Base-by-base conservation (phyloP, 1,140 invertebrate species). In the Drosophila pseudoananassae region DNA sequence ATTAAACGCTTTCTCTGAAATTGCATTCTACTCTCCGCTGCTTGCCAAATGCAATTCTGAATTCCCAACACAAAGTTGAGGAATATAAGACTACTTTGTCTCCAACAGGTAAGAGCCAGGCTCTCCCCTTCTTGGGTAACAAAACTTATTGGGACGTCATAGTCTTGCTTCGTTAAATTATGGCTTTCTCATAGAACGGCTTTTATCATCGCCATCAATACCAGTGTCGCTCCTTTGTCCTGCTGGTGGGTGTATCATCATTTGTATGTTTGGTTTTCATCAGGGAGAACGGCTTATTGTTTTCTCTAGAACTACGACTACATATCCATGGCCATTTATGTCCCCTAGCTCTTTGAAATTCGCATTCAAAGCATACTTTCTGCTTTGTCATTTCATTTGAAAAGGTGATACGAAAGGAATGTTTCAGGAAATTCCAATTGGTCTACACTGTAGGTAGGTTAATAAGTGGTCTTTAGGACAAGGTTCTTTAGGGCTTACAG, bases 1-100 rank as follows among this genome's bases (percentile, higher is more conserved):
- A 85, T 87, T 82, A 78, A 49, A 38, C 40, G 15, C 8, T 25
- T 60, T 63, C 17, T 31, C 25, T 4, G 31, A 47, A 17, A 45
- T 25, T 61, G 49, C 45, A 33, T 45, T 47, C 38, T 29, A 53
- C 20, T 36, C n/a, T 20, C 43, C 25, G 15, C 29, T 47, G 29
- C 46, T 43, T 38, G 58, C 12, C 54, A 49, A 66, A 53, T 36
- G 45, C 17, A 66, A 25, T 65, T 71, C 12, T 10, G 29, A 45
- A 17, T 15, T 43, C 36, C 31, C 31, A 23, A 23, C 38, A 33
- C 47, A 76, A 66, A 71, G 55, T 55, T 56, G n/a, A 15, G 20
- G 47, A 45, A 45, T 40, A 36, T 20, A 52, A 20, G 25, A 12
- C 20, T 31, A 58, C 40, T 50, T 75, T 75, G 27, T 52, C 50